These are phyloP conservation scores for Athrips mouffetella DNA, from an alignment of 2,888 invertebrate genomes.

Conservation along the genomic window DNA sequence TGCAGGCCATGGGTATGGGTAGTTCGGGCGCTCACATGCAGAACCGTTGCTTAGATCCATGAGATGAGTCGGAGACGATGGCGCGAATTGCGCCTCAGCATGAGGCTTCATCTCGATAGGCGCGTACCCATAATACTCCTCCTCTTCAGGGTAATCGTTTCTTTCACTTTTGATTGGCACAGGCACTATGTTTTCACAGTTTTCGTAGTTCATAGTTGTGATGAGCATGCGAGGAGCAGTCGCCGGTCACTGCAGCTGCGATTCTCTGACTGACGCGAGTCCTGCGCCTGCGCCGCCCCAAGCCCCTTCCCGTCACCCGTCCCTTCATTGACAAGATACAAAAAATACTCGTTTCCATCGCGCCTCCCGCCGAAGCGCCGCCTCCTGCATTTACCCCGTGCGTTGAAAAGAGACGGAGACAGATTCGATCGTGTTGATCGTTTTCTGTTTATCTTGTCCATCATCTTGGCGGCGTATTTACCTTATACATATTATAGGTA, in stretches of 20 bases:
- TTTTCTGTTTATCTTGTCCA: constrained; percentile 71
- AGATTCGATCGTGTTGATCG: constrained; percentile 42
- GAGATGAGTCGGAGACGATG: constrained; percentile 63
- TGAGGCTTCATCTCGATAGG: constrained; percentile 58
- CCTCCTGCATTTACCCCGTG: constrained; percentile 45
- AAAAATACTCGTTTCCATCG: constrained; percentile 68
- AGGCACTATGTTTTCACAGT: constrained; percentile 54
- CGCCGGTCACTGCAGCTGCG: constrained; percentile 38
- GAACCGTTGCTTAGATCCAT: constrained; percentile 69
- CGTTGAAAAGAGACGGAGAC: constrained; percentile 50
- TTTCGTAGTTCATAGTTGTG: constrained; percentile 63
- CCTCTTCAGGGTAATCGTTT: constrained; percentile 55
- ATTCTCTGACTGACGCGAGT: constrained; percentile 16
- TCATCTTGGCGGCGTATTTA: constrained; percentile 63
- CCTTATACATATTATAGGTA: constrained; percentile 40
- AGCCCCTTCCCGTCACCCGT: constrained; percentile 46
- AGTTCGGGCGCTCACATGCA: constrained; percentile 46
- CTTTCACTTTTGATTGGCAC: constrained; percentile 66
- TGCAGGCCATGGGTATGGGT: constrained; percentile 42
- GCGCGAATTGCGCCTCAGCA: constrained; percentile 47
- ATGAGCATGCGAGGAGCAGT: constrained; percentile 40
- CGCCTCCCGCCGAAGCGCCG: constrained; percentile 55
- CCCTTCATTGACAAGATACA: constrained; percentile 76
- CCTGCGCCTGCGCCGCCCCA: constrained; percentile 53
- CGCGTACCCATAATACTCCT: constrained; percentile 62